A percentile compares a stretch with the other conserved stretches of the same genome.
Conservation (phyloP, 92 coral and sea anemone species). For the Epizoanthus illoricatus region DNA sequence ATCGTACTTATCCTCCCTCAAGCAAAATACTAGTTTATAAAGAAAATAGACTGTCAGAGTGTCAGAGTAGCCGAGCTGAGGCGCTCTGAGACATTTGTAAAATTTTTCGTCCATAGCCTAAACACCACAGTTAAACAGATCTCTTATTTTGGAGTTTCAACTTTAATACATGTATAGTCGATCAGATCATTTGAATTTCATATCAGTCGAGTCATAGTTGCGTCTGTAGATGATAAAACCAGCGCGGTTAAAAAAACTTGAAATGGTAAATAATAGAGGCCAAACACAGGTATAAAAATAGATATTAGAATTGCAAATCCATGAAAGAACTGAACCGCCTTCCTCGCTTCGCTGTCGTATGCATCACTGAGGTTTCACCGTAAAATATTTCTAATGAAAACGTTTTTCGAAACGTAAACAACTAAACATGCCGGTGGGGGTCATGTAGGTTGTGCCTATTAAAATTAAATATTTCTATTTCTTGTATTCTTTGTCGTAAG, state of each 20-base stretch:
- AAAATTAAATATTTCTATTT: no score
- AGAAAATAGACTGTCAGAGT: neutral
- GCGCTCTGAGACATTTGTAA: constrained; percentile 35
- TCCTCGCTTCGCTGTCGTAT: neutral
- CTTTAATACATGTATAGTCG: neutral
- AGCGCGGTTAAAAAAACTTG: neutral
- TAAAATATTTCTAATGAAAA: neutral
- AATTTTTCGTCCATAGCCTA: neutral
- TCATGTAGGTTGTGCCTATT: no score
- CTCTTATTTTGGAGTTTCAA: neutral
- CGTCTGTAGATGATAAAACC: neutral
- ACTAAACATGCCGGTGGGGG: no score
- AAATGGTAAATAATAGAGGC: neutral
- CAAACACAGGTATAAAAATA: neutral
- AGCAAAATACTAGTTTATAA: neutral
- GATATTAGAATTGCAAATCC: neutral
- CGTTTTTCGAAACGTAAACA: neutral
- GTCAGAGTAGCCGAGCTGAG: neutral
- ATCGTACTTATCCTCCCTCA: neutral
- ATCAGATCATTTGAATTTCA: neutral
- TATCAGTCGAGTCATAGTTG: neutral
- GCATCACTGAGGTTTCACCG: neutral
- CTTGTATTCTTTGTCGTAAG: no score
- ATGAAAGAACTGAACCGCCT: neutral
- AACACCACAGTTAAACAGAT: constrained; percentile 9